A percentile compares a stretch with the other conserved stretches of the same genome.
Evolutionary conservation across 2,113 vertebrate genomes (phyloP).

Genomic region (Benthochromis sp.): DNA sequence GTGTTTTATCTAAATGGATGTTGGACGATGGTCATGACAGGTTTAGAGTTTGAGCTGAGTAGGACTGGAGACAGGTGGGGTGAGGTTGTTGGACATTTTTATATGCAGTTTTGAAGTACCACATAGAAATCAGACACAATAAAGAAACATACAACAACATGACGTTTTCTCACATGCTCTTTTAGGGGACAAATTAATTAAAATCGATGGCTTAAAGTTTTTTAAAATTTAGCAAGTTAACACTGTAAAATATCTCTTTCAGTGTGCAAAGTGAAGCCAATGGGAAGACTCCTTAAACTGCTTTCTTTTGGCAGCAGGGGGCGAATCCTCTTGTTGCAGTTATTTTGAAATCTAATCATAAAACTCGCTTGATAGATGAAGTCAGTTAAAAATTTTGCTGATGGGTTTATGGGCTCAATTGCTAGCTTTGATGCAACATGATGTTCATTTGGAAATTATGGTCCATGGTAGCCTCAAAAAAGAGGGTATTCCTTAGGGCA

Average conservation of each 20-base stretch:
- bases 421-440: not conserved
- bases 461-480: not conserved
- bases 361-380: not conserved
- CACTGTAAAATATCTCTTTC: not conserved
- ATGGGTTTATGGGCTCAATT: not conserved
- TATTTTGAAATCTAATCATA: not conserved
- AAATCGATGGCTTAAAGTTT: not conserved
- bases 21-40: not conserved
- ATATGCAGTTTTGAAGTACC: not conserved
- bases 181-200: not conserved
- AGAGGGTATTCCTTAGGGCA: not conserved
- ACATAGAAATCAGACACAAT: not conserved
- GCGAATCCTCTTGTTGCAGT: not conserved
- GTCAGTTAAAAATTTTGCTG: not conserved
- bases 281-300: not conserved
- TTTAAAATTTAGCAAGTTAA: not conserved
- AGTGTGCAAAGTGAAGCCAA: not conserved
- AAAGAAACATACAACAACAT: not conserved
- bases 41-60: not conserved
- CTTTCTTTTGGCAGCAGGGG: not conserved
- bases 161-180: not conserved
- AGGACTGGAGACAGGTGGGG: not conserved
- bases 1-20: slow-evolving; percentile 8
- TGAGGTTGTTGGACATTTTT: not conserved
- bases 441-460: not conserved